phyloP scores from a whole-genome alignment of 2,888 invertebrate species.

The Agrochola litura region DNA sequence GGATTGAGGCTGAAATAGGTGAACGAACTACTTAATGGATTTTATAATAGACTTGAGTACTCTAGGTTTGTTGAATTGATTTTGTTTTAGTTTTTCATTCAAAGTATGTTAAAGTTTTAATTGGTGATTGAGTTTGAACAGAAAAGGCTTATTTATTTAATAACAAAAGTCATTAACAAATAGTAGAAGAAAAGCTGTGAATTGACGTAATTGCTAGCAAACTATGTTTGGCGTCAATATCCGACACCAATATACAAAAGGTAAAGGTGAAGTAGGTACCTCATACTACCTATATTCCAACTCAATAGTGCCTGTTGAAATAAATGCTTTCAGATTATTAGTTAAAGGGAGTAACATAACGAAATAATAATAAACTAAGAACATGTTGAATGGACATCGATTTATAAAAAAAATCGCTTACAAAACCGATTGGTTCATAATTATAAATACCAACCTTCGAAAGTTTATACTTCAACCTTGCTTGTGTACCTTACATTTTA shows the following conservation, averaged over 20 bases:
- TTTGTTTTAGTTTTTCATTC: slow-evolving; percentile 12
- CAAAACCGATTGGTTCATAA: not conserved
- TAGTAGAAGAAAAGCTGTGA: not conserved
- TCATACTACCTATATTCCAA: not conserved
- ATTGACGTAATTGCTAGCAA: not conserved
- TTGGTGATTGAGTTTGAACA: slow-evolving; percentile 6
- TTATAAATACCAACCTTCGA: not conserved
- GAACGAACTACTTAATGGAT: slow-evolving; percentile 50
- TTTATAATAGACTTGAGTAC: slow-evolving; percentile 50
- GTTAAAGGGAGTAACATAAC: too few relatives aligned
- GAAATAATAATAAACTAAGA: not conserved
- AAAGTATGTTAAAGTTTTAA: slow-evolving; percentile 10
- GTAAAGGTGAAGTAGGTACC: too few relatives aligned
- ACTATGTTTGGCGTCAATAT: not conserved
- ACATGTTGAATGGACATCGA: too few relatives aligned
- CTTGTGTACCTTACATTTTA: not conserved
- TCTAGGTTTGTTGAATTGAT: slow-evolving; percentile 10
- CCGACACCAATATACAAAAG: not conserved
- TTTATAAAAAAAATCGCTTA: too few relatives aligned
- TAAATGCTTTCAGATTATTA: too few relatives aligned
- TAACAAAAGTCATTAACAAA: not conserved
- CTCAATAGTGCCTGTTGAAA: too few relatives aligned
- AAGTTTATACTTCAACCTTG: not conserved
- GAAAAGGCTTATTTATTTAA: not conserved
- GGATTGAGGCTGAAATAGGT: slow-evolving; percentile 48